Conservation (phyloP, 2,888 invertebrate species). For the Drosophila borealis region DNA sequence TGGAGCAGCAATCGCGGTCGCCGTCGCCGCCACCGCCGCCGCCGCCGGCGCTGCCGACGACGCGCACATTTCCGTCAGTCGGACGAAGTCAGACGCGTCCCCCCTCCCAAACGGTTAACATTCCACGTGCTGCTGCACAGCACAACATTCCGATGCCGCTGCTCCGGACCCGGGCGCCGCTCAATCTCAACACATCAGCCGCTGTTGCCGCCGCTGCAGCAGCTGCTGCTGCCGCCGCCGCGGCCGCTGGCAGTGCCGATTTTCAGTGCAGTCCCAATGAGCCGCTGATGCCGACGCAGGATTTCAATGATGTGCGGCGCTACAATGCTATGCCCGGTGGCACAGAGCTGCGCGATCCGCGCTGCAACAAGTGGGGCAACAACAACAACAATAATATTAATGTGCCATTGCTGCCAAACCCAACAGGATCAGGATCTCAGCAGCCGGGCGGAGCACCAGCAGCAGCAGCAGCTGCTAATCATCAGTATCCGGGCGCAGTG, state of each 20-base stretch:
- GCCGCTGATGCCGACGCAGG: neutral
- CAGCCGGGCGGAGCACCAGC: neutral
- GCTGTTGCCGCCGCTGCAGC: neutral
- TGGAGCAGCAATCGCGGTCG: neutral
- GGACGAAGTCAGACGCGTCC: no score
- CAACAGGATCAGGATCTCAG: neutral
- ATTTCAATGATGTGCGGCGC: slow-evolving; percentile 5
- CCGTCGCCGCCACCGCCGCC: neutral
- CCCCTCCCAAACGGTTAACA: neutral
- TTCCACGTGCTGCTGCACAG: neutral
- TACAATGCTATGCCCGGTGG: neutral
- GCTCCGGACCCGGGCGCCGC: neutral
- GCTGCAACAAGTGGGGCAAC: slow-evolving; percentile 15
- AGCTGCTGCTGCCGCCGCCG: neutral
- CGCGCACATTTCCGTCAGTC: neutral
- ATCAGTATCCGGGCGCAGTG: slow-evolving; percentile 1
- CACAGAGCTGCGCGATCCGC: slow-evolving; percentile 24
- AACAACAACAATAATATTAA: slow-evolving; percentile 8
- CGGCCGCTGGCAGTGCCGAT: neutral
- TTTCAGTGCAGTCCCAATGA: no score
- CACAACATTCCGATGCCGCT: slow-evolving; percentile 5
- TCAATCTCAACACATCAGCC: neutral
- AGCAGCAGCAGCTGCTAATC: neutral
- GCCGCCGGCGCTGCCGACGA: neutral
- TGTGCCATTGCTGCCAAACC: neutral